Base-by-base conservation (phyloP, 2,797 vertebrate species). In the Scarus forsteni region DNA sequence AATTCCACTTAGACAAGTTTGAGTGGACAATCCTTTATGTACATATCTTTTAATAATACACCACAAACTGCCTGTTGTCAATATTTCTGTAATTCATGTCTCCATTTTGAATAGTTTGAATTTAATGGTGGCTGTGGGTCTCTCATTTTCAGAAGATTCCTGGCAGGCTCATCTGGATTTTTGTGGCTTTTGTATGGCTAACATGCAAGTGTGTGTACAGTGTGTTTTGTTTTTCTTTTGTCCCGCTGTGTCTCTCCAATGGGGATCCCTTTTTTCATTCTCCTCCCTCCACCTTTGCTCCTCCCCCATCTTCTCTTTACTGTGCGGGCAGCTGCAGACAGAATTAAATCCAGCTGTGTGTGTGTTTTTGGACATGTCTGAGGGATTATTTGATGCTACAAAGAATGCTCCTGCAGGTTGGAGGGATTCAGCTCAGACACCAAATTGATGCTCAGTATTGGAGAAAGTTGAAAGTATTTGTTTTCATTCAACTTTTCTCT, bases 321-420 rank as follows among this genome's bases (percentile, higher is more conserved):
- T 49, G 71, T 72, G 65, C 68, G 80, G 71, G 78, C 79, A 80
- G 74, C 79, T 88, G 78, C 66, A 78, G 61, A 73, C 61, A 40
- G 81, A 83, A 89, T 85, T 52, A 80, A 69, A 84, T 80, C 78
- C 84, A 89, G 75, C 75, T 89, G 85, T 89, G 79, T 77, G 63
- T 74, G 57, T 55, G 62, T 67, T 48, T 54, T 44, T 79, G 39
- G 72, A 46, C 58, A 38, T 68, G 72, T 82, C 42, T 27, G 8
- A 27, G 13, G 70, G 72, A 73, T 75, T 80, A 80, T 67, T 62
- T 62, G 14, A 63, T 44, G 40, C 45, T 63, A 36, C 13, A 60
- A 60, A 68, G 66, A 85, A 78, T 63, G 55, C 62, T 68, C 58
- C 58, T 67, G 49, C 75, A 68, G 80, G 48, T 82, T 46, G 34